These are phyloP conservation scores for Microtus oregoni DNA, from an alignment of 2,113 vertebrate genomes.

Conservation along the genomic window DNA sequence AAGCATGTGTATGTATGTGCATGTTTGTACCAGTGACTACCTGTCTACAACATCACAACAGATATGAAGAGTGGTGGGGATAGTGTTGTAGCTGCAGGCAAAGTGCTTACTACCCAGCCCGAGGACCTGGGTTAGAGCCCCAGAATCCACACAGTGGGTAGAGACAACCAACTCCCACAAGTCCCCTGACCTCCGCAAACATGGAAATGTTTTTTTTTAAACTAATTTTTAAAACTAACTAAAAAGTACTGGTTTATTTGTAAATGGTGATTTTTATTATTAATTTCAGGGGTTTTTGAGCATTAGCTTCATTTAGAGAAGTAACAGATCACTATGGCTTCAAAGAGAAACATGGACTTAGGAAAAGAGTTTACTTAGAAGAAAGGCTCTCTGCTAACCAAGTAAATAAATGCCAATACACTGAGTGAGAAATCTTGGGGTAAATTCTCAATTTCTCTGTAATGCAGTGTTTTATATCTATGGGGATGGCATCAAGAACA, in stretches of 20 bases:
- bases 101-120: background rate
- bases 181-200: background rate
- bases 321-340: background rate
- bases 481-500: background rate
- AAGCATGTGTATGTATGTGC: background rate
- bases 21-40: background rate
- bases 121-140: background rate
- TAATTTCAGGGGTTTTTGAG: background rate
- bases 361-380: background rate
- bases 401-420: conserved; percentile 2
- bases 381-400: background rate
- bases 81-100: too few species aligned
- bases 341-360: background rate
- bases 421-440: background rate
- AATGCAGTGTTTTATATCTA: background rate
- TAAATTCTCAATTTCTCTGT: background rate
- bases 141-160: background rate
- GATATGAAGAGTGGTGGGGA: background rate
- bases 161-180: too few species aligned
- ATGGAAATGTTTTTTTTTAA: background rate
- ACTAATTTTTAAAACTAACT: background rate
- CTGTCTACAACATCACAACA: background rate
- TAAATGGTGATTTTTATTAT: background rate
- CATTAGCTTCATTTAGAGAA: background rate
- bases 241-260: background rate